These are phyloP conservation scores for Odontamblyopus rebecca DNA, from an alignment of 2,797 vertebrate species.

Conservation along the genomic window DNA sequence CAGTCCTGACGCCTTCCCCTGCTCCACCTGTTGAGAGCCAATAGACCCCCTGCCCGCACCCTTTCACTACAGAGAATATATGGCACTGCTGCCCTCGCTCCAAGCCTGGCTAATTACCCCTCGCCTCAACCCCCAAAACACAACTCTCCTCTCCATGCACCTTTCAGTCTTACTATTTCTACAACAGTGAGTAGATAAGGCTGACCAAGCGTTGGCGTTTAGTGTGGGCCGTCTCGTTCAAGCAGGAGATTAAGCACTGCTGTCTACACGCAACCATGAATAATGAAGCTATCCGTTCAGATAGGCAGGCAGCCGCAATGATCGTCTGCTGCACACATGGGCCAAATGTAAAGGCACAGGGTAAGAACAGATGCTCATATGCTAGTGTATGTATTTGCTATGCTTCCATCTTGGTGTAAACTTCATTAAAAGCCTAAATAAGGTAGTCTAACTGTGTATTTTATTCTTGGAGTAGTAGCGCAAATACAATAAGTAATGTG, in stretches of 20 bases:
- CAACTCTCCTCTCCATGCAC: slow-evolving; percentile 33
- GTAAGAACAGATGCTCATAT: neutral
- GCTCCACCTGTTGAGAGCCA: slow-evolving; percentile 89
- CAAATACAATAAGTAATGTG: neutral
- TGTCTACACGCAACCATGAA: slow-evolving; percentile 82
- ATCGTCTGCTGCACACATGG: slow-evolving; percentile 54
- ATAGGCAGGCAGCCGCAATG: slow-evolving; percentile 70
- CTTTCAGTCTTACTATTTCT: slow-evolving; percentile 27
- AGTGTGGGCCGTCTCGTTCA: slow-evolving; percentile 60
- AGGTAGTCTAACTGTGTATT: neutral
- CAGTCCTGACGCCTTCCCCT: slow-evolving; percentile 76
- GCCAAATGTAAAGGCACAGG: slow-evolving; percentile 40
- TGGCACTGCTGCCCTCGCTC: slow-evolving; percentile 79
- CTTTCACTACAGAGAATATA: slow-evolving; percentile 92
- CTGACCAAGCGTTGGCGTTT: slow-evolving; percentile 59
- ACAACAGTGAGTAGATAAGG: slow-evolving; percentile 46
- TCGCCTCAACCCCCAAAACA: slow-evolving; percentile 45
- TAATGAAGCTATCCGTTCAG: slow-evolving; percentile 79
- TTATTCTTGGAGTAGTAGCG: neutral
- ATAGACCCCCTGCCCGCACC: slow-evolving; percentile 83
- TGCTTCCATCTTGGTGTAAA: neutral
- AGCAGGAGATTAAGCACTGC: slow-evolving; percentile 75
- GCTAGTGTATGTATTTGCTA: neutral
- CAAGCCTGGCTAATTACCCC: slow-evolving; percentile 80
- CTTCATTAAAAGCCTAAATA: neutral